Conservation (phyloP, 1,140 invertebrate genomes). For the Pinna nobilis region DNA sequence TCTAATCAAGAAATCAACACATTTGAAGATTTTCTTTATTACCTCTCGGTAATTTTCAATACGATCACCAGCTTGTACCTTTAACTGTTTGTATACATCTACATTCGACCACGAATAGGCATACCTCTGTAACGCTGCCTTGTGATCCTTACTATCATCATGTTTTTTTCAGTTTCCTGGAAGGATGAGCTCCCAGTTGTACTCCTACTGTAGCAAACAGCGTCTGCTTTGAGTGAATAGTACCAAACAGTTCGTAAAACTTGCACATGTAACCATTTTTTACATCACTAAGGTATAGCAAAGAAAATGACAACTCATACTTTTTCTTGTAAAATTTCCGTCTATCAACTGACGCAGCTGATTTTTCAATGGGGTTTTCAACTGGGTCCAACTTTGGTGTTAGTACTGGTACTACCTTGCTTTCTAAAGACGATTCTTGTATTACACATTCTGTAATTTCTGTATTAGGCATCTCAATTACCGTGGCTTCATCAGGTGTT, state of each 20-base stretch:
- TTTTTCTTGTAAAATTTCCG: too few relatives aligned
- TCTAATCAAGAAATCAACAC: constrained; percentile 1
- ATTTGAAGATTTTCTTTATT: not conserved
- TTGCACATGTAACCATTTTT: constrained; percentile 29
- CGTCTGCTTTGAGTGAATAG: not conserved
- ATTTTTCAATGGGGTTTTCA: too few relatives aligned
- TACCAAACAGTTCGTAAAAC: constrained; percentile 22
- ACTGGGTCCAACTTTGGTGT: too few relatives aligned
- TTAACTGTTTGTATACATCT: constrained; percentile 1
- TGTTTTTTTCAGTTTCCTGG: constrained; percentile 29
- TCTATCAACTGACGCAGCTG: too few relatives aligned
- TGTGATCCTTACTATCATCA: constrained; percentile 28
- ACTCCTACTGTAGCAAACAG: not conserved
- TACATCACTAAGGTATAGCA: not conserved
- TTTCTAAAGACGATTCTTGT: too few relatives aligned
- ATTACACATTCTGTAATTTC: too few relatives aligned
- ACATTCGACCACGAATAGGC: not conserved
- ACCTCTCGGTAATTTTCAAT: constrained; percentile 3
- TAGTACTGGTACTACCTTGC: too few relatives aligned
- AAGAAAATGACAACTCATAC: too few relatives aligned
- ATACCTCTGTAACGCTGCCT: not conserved
- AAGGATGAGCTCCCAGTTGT: constrained; percentile 27
- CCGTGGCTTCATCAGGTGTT: too few relatives aligned
- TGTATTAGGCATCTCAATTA: too few relatives aligned
- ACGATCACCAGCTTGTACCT: not conserved